phyloP scores from a whole-genome alignment of 2,113 vertebrate genomes.

The Syngnathoides biaculeatus region DNA sequence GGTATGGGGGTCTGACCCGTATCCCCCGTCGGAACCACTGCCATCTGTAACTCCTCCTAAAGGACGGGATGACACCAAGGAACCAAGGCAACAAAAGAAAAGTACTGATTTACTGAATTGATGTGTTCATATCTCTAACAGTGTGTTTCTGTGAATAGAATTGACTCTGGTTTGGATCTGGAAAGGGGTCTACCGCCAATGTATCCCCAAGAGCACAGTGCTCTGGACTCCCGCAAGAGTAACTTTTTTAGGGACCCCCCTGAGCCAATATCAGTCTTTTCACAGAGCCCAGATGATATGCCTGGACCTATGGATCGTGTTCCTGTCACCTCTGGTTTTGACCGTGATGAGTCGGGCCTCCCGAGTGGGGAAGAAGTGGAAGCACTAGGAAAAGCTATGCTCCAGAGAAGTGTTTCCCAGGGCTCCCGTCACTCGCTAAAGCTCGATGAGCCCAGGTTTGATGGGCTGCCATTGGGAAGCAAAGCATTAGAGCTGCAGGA shows the following conservation, averaged over 20 bases:
- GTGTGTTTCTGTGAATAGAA: constrained; percentile 41
- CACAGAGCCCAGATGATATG: constrained; percentile 78
- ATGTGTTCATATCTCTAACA: background rate
- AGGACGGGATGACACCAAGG: constrained; percentile 80
- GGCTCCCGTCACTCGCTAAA: constrained; percentile 85
- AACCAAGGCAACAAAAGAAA: constrained; percentile 73
- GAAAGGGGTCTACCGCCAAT: constrained; percentile 74
- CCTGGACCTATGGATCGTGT: constrained; percentile 69
- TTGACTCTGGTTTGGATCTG: constrained; percentile 70
- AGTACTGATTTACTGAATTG: background rate
- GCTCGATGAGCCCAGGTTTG: constrained; percentile 83
- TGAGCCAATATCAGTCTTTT: constrained; percentile 78
- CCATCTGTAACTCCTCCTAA: constrained; percentile 79
- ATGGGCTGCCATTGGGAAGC: constrained; percentile 66
- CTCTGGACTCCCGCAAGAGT: constrained; percentile 80
- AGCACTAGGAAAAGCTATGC: constrained; percentile 72
- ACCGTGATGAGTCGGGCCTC: constrained; percentile 72
- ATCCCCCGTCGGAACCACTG: constrained; percentile 81
- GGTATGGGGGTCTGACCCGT: constrained; percentile 92
- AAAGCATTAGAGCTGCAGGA: constrained; percentile 78
- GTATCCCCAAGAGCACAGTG: constrained; percentile 78
- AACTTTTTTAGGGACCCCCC: constrained; percentile 82
- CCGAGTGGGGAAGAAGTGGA: constrained; percentile 79
- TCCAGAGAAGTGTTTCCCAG: constrained; percentile 86
- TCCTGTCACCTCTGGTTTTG: constrained; percentile 69